phyloP scores from a whole-genome alignment of 1,140 invertebrate species.

The Temnothorax nylanderi region DNA sequence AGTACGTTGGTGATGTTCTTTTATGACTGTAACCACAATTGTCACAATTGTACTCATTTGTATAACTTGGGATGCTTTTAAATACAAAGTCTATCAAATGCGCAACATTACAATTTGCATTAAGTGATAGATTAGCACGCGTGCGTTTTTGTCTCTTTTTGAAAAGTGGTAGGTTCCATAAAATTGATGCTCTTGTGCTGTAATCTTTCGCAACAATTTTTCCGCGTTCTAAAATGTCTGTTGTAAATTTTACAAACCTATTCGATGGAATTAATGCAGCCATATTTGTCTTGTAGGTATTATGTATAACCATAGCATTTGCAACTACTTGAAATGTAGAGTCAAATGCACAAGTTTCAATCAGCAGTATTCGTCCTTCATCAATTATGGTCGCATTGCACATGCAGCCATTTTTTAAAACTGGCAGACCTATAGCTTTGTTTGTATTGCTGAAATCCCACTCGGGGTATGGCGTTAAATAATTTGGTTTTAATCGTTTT shows the following conservation, averaged over 20 bases:
- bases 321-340: neutral
- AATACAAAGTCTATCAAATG: neutral
- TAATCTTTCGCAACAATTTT: no score
- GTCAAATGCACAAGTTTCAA: neutral
- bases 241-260: no score
- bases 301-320: neutral
- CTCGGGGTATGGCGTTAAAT: neutral
- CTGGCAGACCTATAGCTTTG: neutral
- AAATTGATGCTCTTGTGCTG: no score
- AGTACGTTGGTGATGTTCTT: no score
- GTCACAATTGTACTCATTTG: neutral
- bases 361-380: neutral
- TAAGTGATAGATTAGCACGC: neutral
- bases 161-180: no score
- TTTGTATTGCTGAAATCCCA: neutral
- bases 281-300: no score
- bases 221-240: no score
- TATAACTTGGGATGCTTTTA: neutral
- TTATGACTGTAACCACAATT: neutral
- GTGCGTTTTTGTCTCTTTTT: no score
- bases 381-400: neutral
- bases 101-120: neutral
- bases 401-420: neutral
- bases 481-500: conserved; percentile 3
- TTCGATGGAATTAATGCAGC: no score